Percentiles rank a stretch among this genome's conserved stretches.
Conservation (phyloP, 2,888 invertebrate genomes). For the Drosophila atripex region DNA sequence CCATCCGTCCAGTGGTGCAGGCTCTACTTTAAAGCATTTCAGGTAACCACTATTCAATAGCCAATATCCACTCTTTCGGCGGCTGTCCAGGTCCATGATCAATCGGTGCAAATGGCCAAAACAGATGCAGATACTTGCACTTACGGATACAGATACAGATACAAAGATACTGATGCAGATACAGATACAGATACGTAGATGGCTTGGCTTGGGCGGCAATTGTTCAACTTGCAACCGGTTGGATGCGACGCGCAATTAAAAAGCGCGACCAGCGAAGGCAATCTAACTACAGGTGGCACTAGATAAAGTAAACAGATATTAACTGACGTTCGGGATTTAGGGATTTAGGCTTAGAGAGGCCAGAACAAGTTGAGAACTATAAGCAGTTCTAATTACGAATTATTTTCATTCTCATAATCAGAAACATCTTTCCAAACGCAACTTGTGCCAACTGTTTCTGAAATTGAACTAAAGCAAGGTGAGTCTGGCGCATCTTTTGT, state of each 20-base stretch:
- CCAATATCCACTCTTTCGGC: slow-evolving; percentile 33
- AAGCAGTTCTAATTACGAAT: neutral
- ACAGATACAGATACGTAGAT: slow-evolving; percentile 14
- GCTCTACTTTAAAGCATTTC: neutral
- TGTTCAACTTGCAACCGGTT: slow-evolving; percentile 44
- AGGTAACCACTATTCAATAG: slow-evolving; percentile 7
- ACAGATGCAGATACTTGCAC: slow-evolving; percentile 39
- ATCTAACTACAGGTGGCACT: slow-evolving; percentile 16
- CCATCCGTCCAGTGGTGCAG: slow-evolving; percentile 1
- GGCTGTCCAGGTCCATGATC: slow-evolving; percentile 42
- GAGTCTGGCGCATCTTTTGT: slow-evolving; percentile 49
- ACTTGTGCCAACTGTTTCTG: neutral
- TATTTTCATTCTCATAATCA: neutral
- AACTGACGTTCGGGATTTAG: no score
- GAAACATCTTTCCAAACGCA: neutral
- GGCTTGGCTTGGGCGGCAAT: slow-evolving; percentile 42
- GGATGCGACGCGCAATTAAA: slow-evolving; percentile 63
- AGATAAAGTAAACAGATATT: neutral
- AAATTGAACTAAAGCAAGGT: slow-evolving; percentile 13
- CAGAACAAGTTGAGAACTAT: no score
- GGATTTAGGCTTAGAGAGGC: no score
- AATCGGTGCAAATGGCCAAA: slow-evolving; percentile 44
- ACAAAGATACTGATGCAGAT: slow-evolving; percentile 17
- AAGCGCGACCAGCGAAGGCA: slow-evolving; percentile 48
- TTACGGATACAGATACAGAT: slow-evolving; percentile 28